phyloP scores from a whole-genome alignment of 2,113 vertebrate species.

The Mesembrinibis cayennensis region DNA sequence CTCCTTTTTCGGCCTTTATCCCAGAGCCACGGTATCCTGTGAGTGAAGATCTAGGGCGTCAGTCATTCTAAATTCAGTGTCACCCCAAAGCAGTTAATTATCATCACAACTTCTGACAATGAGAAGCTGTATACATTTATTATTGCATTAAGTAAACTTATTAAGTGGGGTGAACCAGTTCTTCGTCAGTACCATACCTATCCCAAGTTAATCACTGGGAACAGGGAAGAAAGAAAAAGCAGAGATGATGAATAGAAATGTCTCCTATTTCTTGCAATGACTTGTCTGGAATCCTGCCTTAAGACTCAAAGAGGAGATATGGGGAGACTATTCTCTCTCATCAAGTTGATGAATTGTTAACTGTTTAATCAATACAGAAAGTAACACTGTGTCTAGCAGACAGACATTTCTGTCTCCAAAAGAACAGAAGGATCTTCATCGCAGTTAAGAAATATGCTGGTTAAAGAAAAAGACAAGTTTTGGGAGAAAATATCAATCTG shows the following conservation, averaged over 20 bases:
- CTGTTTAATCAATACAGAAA: constrained; percentile 44
- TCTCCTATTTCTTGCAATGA: not conserved
- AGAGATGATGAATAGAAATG: not conserved
- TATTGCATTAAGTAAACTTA: not conserved
- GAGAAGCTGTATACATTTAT: not conserved
- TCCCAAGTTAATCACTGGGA: not conserved
- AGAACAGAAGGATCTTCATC: not conserved
- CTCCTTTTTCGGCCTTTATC: not conserved
- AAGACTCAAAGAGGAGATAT: not conserved
- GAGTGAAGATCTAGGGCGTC: not conserved
- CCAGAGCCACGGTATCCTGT: not conserved
- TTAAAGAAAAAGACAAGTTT: constrained; percentile 6
- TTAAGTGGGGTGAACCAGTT: not conserved
- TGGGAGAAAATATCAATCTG: constrained; percentile 15
- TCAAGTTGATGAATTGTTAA: not conserved
- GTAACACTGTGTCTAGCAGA: not conserved
- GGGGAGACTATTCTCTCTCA: not conserved
- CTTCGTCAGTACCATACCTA: not conserved
- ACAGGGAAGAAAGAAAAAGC: not conserved
- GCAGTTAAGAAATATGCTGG: constrained; percentile 23
- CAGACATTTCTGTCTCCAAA: not conserved
- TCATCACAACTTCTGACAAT: not conserved
- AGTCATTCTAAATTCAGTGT: not conserved
- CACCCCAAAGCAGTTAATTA: not conserved
- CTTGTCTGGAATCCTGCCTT: not conserved